A percentile compares a stretch with the other conserved stretches of the same genome.
Evolutionary conservation across 2,888 invertebrate species (phyloP).

Genomic region (Caenorhabditis drosophilae): DNA sequence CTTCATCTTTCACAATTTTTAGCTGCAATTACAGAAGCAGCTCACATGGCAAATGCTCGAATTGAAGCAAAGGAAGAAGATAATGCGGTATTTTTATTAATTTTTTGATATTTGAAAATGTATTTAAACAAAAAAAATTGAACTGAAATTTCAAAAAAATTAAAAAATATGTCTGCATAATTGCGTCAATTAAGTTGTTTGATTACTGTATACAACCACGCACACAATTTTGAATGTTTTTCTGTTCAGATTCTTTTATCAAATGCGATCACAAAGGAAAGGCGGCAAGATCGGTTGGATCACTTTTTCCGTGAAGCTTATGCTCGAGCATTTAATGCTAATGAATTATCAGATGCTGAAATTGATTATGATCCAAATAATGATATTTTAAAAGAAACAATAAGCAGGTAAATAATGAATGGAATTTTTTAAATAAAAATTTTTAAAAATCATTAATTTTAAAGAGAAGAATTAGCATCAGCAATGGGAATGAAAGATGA

Average conservation of each 20-base stretch:
- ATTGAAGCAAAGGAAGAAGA: slow-evolving; percentile 25
- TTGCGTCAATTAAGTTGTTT: no score
- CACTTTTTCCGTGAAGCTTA: slow-evolving; percentile 81
- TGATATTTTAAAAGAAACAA: slow-evolving; percentile 56
- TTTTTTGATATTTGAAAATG: no score
- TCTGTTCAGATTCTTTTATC: slow-evolving; percentile 1
- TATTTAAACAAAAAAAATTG: no score
- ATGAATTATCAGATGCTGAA: slow-evolving; percentile 51
- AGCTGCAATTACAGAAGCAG: slow-evolving; percentile 14
- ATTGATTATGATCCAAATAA: slow-evolving; percentile 14
- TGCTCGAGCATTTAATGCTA: slow-evolving; percentile 46
- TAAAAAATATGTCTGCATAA: no score
- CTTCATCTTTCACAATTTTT: slow-evolving; percentile 35
- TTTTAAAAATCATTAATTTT: no score
- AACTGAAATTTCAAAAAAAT: no score
- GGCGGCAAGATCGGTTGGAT: slow-evolving; percentile 88
- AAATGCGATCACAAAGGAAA: slow-evolving; percentile 59
- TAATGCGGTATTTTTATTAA: slow-evolving; percentile 23
- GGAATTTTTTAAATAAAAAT: no score
- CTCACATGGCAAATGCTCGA: slow-evolving; percentile 15
- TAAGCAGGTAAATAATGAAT: no score
- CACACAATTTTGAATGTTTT: neutral
- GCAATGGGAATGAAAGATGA: slow-evolving; percentile 93
- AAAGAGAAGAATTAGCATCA: slow-evolving; percentile 87
- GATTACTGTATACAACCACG: neutral